Base-by-base conservation (phyloP, 2,888 invertebrate genomes). In the Tromatobia lineatoria region DNA sequence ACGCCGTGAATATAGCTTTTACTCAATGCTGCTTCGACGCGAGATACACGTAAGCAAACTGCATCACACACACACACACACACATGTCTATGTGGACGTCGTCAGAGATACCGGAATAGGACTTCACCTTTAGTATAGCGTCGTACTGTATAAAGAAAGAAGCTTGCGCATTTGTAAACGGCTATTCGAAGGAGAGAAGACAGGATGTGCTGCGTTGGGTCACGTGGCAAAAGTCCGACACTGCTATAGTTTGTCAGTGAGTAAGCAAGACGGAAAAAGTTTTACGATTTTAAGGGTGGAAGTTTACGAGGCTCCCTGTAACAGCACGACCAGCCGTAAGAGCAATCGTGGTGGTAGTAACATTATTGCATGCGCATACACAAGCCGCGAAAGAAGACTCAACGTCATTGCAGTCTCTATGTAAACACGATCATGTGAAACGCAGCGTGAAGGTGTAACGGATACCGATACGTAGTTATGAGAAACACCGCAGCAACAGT, bases 251-350 rank as follows among this genome's bases (percentile, higher is more conserved):
- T 50, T 20, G 2, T 47, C 13, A 18, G 42, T 38, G 79, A 38
- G 64, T 45, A 57, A 71, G 75, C n/a, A 50, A 59, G 71, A 59
- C 74, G 54, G 66, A 75, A 84, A 80, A 80, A 83, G 76, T 85
- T 86, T 87, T 87, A 86, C 82, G 83, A 79, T 61, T 70, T 69
- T 73, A 80, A 85, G 82, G 79, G 80, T 81, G 59, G 83, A 83
- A 82, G 85, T 88, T 88, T 88, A 88, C 88, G 88, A 88, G 86
- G 74, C 76, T 82, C 79, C 82, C 86, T 86, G 87, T 86, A 84
- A 83, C 86, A 84, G 85, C 82, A 83, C 83, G 77, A 80, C 80
- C 70, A 29, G 52, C 59, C 75, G 76, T 70, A 59, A 77, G 75
- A 76, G 82, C 79, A 76, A 82, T 80, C 80, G 75, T 69, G 45